Evolutionary conservation across 2,113 vertebrate species (phyloP).

Genomic region (rabbit (Oryctolagus cuniculus)): DNA sequence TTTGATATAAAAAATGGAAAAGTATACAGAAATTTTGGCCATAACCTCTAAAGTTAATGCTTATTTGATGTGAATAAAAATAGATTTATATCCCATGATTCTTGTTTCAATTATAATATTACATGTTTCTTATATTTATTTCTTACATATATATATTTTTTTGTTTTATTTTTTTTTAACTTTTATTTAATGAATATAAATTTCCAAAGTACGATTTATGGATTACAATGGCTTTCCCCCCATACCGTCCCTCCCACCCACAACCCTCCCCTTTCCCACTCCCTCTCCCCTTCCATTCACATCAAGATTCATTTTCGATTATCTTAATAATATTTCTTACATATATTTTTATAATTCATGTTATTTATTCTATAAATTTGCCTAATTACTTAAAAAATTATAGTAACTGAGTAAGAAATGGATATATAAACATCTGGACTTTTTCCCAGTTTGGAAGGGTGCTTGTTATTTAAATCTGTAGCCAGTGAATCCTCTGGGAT

Average conservation of each 20-base stretch:
- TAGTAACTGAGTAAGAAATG: background rate
- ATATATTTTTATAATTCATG: slow-evolving; percentile 19
- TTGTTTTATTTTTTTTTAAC: no score
- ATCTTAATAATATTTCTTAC: no score
- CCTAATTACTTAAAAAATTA: slow-evolving; percentile 39
- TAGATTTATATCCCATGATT: background rate
- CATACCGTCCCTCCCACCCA: no score
- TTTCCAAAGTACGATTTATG: no score
- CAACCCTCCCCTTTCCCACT: no score
- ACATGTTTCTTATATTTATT: background rate
- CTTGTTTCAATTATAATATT: background rate
- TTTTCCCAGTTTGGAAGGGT: background rate
- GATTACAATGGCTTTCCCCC: no score
- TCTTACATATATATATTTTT: background rate
- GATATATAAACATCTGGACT: background rate
- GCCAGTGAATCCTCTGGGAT: background rate
- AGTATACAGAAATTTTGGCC: background rate
- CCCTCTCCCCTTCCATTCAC: no score
- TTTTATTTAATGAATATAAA: no score
- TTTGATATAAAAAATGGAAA: slow-evolving; percentile 37
- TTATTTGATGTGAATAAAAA: slow-evolving; percentile 17
- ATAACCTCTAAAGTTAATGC: background rate
- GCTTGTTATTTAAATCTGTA: background rate
- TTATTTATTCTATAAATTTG: slow-evolving; percentile 20
- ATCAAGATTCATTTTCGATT: no score